A percentile compares a stretch with the other conserved stretches of the same genome.
Evolutionary conservation across 2,888 invertebrate species (phyloP).

Genomic region (Tinea trinotella): DNA sequence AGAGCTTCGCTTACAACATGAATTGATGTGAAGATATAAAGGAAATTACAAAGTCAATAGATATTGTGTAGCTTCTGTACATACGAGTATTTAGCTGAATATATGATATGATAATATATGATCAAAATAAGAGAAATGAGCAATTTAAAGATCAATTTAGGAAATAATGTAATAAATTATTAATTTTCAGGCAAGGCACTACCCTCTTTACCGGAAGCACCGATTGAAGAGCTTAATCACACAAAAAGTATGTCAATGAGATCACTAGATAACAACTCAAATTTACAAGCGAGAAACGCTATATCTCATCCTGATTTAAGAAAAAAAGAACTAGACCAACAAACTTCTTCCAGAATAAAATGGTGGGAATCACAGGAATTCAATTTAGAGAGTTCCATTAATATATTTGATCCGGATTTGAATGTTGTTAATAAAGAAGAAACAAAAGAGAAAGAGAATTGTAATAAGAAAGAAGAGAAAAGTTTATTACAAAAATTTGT

Average conservation of each 20-base stretch:
- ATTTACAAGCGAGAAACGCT: constrained; percentile 48
- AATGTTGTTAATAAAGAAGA: constrained; percentile 22
- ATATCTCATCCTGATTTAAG: constrained; percentile 57
- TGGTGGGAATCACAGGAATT: constrained; percentile 74
- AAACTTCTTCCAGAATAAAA: constrained; percentile 47
- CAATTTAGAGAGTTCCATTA: constrained; percentile 74
- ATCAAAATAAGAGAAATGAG: too few relatives aligned
- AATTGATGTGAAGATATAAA: too few relatives aligned
- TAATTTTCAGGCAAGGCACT: constrained; percentile 37
- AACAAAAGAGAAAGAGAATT: constrained; percentile 33
- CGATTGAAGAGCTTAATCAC: constrained; percentile 11
- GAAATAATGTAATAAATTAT: too few relatives aligned
- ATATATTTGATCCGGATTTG: constrained; percentile 53
- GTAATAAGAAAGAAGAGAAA: constrained; percentile 31
- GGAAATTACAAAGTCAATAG: too few relatives aligned
- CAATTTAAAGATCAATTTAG: too few relatives aligned
- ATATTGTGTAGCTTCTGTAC: too few relatives aligned
- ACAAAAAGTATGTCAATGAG: constrained; percentile 53
- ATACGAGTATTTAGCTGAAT: too few relatives aligned
- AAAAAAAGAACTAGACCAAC: constrained; percentile 36
- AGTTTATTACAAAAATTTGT: constrained; percentile 45
- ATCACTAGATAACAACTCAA: constrained; percentile 41
- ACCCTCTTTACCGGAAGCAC: constrained; percentile 32
- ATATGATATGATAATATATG: too few relatives aligned
- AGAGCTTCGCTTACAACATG: too few relatives aligned